Percentiles rank a stretch among this genome's conserved stretches.
Evolutionary conservation across 2,888 invertebrate genomes (phyloP).

Genomic region (Sepiola atlantica): DNA sequence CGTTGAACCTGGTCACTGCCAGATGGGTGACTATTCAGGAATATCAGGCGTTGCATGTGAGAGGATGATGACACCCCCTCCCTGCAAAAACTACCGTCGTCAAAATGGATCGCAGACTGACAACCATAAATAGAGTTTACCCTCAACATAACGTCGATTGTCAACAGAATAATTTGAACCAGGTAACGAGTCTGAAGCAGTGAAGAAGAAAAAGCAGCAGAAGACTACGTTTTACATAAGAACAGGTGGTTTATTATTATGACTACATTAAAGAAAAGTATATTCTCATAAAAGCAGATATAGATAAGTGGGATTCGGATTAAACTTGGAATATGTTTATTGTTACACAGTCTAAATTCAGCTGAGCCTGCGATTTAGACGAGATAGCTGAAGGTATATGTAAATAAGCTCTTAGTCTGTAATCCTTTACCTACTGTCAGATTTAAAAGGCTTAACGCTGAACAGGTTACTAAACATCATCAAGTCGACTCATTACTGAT

Average conservation of each 20-base stretch:
- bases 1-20: too few species aligned
- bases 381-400: neutral
- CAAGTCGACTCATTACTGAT: neutral
- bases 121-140: too few species aligned
- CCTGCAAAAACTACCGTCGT: too few species aligned
- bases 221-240: neutral
- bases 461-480: neutral
- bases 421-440: neutral
- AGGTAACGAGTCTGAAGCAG: too few species aligned
- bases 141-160: too few species aligned
- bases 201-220: too few species aligned
- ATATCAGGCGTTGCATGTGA: too few species aligned
- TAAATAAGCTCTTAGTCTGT: neutral
- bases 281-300: neutral
- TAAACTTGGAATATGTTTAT: neutral
- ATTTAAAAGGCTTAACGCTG: slow-evolving; percentile 9
- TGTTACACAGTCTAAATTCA: neutral
- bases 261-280: neutral
- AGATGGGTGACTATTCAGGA: too few species aligned
- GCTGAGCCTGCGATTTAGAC: neutral
- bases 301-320: neutral
- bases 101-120: too few species aligned
- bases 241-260: neutral
- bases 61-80: too few species aligned
- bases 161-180: too few species aligned